Evolutionary conservation across 2,797 vertebrate species (phyloP), one percentile per base, ranked within the genome.

Genomic region (Nannoperca australis): DNA sequence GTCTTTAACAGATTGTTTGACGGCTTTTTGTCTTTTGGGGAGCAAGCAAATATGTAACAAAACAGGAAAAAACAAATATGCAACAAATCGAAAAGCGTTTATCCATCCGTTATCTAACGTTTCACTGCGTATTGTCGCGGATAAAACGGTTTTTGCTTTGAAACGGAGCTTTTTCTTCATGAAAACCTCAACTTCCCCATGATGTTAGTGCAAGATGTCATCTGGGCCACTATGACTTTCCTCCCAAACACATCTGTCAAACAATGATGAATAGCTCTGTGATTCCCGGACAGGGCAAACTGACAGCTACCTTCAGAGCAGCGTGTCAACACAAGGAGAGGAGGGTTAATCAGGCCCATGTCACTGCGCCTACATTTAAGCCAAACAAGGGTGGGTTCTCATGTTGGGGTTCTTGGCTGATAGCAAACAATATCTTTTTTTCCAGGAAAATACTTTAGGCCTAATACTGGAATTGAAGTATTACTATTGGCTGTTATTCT

Each of bases 331-430:
- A 92, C 82, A 73, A 82, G 50, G 74, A 91, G 82, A 88, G 84
- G 88, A 87, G 85, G 91, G 91, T 92, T 91, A 94, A 92, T 91
- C 84, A 93, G 92, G 82, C 77, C 84, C 61, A 68, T 88, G 91
- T 90, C 89, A 90, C 74, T 73, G 73, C 64, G 27, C 55, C 63
- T 70, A 66, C n/a, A 78, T 77, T 70, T 54, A 67, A 75, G 40
- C 8, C 47, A 64, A 30, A 72, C 61, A 53, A 58, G 49, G n/a
- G 68, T 8, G 36, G 14, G 9, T 18, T 47, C 60, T 82, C 40
- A 38, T 61, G 73, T 51, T 56, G 9, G 36, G 9, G 30, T 9
- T 66, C 36, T 70, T 67, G n/a, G 56, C 40, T 24, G 49, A 76
- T 40, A 20, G 20, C 38, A 72, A 79, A 59, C 38, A 30, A 30